Evolutionary conservation across 2,113 vertebrate genomes (phyloP).

Genomic region (Oncorhynchus mykiss): DNA sequence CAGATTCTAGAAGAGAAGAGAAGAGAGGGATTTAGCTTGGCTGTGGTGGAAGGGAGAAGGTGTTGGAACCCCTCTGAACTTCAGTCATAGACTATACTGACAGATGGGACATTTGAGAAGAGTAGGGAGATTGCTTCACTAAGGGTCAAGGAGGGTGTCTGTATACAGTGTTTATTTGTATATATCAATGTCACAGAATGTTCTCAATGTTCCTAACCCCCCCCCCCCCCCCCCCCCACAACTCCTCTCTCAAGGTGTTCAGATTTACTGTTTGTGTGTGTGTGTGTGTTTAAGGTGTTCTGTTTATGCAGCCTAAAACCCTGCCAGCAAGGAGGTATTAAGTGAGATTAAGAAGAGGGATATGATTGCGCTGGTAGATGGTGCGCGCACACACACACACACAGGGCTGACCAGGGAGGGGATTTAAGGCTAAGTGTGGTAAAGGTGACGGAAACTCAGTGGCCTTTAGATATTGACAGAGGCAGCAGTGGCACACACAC

Average conservation of each 20-base stretch:
- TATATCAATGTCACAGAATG: conserved; percentile 44
- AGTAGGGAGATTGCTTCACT: conserved; percentile 34
- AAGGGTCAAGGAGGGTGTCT: conserved; percentile 2
- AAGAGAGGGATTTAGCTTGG: neutral
- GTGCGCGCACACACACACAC: conserved; percentile 17
- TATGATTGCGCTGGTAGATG: neutral
- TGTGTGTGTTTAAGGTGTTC: conserved; percentile 1
- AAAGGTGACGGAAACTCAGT: conserved; percentile 25
- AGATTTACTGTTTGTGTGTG: conserved; percentile 41
- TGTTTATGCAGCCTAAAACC: conserved; percentile 4
- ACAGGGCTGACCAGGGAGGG: neutral
- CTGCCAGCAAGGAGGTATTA: neutral
- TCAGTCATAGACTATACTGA: neutral
- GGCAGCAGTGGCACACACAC: conserved; percentile 19
- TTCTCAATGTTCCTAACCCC: conserved; percentile 42
- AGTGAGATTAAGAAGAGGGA: neutral
- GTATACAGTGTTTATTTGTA: conserved; percentile 21
- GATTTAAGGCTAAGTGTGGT: conserved; percentile 1
- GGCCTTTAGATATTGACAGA: conserved; percentile 20
- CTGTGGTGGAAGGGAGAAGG: neutral
- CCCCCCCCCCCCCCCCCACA: conserved; percentile 50
- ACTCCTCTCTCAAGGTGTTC: conserved; percentile 61
- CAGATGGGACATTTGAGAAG: neutral
- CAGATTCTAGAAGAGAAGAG: conserved; percentile 79
- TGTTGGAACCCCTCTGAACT: no score